phyloP scores from a whole-genome alignment of 1,140 invertebrate species.

The Lepidotrigona ventralis region DNA sequence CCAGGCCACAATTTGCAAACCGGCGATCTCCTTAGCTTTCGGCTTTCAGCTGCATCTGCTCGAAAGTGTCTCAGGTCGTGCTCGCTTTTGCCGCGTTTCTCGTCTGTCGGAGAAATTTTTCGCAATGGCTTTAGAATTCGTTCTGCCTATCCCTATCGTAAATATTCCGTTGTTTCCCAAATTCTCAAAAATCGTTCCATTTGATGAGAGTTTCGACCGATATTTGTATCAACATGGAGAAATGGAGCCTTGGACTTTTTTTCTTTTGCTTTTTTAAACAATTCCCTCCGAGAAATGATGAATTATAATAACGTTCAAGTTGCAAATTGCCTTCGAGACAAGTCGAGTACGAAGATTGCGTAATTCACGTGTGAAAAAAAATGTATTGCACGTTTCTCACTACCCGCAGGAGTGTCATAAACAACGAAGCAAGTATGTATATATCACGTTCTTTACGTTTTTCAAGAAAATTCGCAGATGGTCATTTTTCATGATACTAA shows the following conservation, averaged over 20 bases:
- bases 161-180: background rate
- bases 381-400: background rate
- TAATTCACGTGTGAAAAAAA: background rate
- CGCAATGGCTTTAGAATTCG: background rate
- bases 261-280: too few relatives aligned
- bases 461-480: background rate
- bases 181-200: too few relatives aligned
- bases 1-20: slow-evolving; percentile 25
- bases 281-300: background rate
- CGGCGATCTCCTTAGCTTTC: background rate
- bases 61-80: background rate
- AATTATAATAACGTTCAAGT: background rate
- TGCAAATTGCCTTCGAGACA: background rate
- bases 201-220: too few relatives aligned
- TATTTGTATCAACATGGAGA: background rate
- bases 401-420: background rate
- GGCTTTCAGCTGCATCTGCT: background rate
- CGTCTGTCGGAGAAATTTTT: too few relatives aligned
- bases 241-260: too few relatives aligned
- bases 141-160: background rate
- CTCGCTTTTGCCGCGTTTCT: background rate
- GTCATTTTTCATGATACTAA: background rate
- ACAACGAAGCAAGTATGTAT: background rate
- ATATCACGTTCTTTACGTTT: background rate
- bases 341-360: background rate